Conservation (phyloP, 2,113 vertebrate genomes). For the Forbesichthys agassizii region DNA sequence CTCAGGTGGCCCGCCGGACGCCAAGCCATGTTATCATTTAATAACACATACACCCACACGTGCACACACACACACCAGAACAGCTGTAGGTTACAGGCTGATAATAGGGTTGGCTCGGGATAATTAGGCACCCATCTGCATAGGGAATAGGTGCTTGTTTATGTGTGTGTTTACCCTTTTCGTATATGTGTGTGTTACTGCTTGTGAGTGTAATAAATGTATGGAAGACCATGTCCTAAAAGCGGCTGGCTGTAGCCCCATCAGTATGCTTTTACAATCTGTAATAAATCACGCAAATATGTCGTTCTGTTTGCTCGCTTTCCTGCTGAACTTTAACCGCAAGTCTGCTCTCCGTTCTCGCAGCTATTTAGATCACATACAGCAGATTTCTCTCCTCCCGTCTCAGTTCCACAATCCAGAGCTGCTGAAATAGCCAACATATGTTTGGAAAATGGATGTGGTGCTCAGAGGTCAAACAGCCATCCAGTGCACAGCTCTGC, state of each 20-base stretch:
- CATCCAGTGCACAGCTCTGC: slow-evolving; percentile 46
- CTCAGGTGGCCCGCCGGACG: slow-evolving; percentile 72
- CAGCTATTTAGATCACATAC: slow-evolving; percentile 66
- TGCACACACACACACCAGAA: slow-evolving; percentile 52
- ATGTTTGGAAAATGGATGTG: slow-evolving; percentile 74
- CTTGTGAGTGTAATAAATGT: slow-evolving; percentile 38
- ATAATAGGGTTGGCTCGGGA: slow-evolving; percentile 43
- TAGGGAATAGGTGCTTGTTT: not conserved
- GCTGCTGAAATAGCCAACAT: slow-evolving; percentile 74
- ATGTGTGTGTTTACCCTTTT: slow-evolving; percentile 3
- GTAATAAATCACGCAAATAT: slow-evolving; percentile 68
- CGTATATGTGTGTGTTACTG: slow-evolving; percentile 9
- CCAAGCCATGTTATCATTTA: slow-evolving; percentile 73
- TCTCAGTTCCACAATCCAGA: slow-evolving; percentile 70
- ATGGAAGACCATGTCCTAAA: slow-evolving; percentile 44
- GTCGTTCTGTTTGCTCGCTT: slow-evolving; percentile 61
- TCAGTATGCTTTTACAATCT: slow-evolving; percentile 53
- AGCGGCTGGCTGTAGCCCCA: slow-evolving; percentile 26
- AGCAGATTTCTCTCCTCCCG: slow-evolving; percentile 57
- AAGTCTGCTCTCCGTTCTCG: slow-evolving; percentile 47
- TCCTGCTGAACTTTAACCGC: slow-evolving; percentile 56
- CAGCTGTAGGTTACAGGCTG: slow-evolving; percentile 62
- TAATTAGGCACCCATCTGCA: slow-evolving; percentile 25
- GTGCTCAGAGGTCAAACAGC: slow-evolving; percentile 61
- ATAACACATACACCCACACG: slow-evolving; percentile 52